phyloP scores from a whole-genome alignment of 2,888 invertebrate species.

The Fragum fragum region DNA sequence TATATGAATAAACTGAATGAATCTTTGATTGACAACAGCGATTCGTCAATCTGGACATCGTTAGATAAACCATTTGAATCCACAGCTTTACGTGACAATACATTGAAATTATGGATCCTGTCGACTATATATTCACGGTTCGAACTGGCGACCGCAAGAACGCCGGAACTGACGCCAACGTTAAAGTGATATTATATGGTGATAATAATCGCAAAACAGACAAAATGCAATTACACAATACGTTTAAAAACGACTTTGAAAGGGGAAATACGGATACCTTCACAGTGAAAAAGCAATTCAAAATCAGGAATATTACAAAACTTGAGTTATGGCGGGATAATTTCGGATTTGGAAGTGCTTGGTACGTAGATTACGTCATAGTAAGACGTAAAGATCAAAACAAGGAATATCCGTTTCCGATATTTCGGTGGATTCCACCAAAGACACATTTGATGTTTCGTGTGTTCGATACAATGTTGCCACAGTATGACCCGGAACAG shows the following conservation, averaged over 20 bases:
- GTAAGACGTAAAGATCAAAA: slow-evolving; percentile 79
- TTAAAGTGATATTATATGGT: slow-evolving; percentile 86
- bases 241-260: slow-evolving; percentile 84
- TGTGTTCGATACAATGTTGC: slow-evolving; percentile 86
- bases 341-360: slow-evolving; percentile 84
- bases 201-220: slow-evolving; percentile 82
- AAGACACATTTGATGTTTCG: slow-evolving; percentile 84
- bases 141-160: slow-evolving; percentile 87
- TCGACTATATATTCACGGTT: slow-evolving; percentile 83
- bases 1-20: too few species aligned
- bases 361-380: slow-evolving; percentile 86
- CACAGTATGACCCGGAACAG: slow-evolving; percentile 85
- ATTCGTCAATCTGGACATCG: too few species aligned
- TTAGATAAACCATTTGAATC: too few species aligned
- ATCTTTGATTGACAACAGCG: too few species aligned
- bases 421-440: slow-evolving; percentile 87
- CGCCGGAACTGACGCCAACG: slow-evolving; percentile 87
- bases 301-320: slow-evolving; percentile 71
- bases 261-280: slow-evolving; percentile 79
- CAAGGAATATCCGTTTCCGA: slow-evolving; percentile 84
- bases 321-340: slow-evolving; percentile 86
- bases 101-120: slow-evolving; percentile 38
- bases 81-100: too few species aligned
- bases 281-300: slow-evolving; percentile 68
- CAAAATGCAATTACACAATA: slow-evolving; percentile 84